Evolutionary conservation across 2,797 vertebrate genomes (phyloP), one percentile per base, ranked within the genome.

Genomic region (Acipenser transmontanus): DNA sequence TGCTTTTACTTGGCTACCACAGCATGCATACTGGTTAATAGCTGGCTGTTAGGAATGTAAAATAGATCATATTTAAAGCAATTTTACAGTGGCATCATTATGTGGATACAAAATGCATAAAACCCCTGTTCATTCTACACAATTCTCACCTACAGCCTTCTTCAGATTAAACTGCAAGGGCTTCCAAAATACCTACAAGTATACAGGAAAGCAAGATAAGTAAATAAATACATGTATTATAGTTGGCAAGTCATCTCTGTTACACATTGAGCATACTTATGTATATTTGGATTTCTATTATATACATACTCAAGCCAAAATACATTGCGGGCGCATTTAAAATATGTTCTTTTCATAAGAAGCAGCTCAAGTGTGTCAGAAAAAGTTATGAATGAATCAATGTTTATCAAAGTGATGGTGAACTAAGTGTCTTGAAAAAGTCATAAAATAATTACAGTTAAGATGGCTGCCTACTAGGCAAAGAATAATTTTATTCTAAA

Each of bases 201-300:
- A 83, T 78, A 84, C 84, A 91, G 89, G 84, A 89, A 90, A 86
- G 85, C 83, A 78, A 81, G 89, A 90, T 86, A 82, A 78, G 80
- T 87, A 85, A 88, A 90, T 84, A 89, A 87, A 87, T 78, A 84
- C 51, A 51, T 76, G 82, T 90, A 87, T 89, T 91, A 77, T 78
- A 80, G 71, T 91, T 91, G 89, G 88, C 88, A 85, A 71, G 59
- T 60, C 14, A 11, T 52, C 54, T 72, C 71, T 87, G 84, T 88
- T 57, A 57, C 12, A 57, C 54, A 57, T 87, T 88, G 84, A 87
- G 86, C 88, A 88, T 89, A 88, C 78, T 77, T 80, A 74, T 74
- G 82, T 87, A 79, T 90, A 85, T 90, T 89, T 90, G 80, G 75
- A 81, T 73, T 85, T 81, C 83, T 81, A 83, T 83, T 80, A 73